These are phyloP conservation scores for Pammene fasciana DNA, from an alignment of 2,888 invertebrate species.

Conservation along the genomic window DNA sequence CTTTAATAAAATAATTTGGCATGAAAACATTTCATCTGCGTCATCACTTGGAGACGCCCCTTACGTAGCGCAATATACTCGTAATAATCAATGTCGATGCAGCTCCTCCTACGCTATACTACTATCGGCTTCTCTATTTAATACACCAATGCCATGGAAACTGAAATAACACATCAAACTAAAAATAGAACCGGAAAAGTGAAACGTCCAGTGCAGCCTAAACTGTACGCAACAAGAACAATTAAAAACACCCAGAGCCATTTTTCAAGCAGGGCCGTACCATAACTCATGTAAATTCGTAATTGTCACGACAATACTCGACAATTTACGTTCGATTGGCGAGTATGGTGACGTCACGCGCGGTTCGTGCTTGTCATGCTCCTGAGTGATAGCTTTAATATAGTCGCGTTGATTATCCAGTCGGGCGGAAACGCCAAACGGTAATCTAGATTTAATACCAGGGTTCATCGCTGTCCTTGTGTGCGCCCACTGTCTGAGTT, in stretches of 20 bases:
- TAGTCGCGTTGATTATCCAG: conserved; percentile 78
- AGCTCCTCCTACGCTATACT: too few species aligned
- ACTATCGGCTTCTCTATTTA: too few species aligned
- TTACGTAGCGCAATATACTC: too few species aligned
- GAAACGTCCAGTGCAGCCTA: conserved; percentile 27
- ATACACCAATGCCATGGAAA: conserved; percentile 4
- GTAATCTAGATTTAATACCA: conserved; percentile 81
- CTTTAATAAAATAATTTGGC: too few species aligned
- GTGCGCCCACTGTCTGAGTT: conserved; percentile 37
- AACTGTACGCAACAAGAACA: conserved; percentile 30
- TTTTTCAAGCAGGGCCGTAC: conserved; percentile 43
- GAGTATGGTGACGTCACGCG: conserved; percentile 66
- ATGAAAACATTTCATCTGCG: too few species aligned
- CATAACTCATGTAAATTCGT: conserved; percentile 56
- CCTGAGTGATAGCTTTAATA: conserved; percentile 81
- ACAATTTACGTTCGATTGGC: conserved; percentile 66
- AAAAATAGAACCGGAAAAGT: conserved; percentile 32
- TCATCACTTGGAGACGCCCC: too few species aligned
- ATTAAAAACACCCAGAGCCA: conserved; percentile 41
- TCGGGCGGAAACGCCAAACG: conserved; percentile 75
- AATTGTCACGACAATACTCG: conserved; percentile 56
- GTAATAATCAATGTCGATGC: too few species aligned
- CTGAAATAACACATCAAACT: conserved; percentile 27
- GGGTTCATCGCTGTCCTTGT: conserved; percentile 69
- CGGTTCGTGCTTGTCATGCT: conserved; percentile 64